Base-by-base conservation (phyloP, 2,797 vertebrate genomes). In the Pogoniulus pusillus region DNA sequence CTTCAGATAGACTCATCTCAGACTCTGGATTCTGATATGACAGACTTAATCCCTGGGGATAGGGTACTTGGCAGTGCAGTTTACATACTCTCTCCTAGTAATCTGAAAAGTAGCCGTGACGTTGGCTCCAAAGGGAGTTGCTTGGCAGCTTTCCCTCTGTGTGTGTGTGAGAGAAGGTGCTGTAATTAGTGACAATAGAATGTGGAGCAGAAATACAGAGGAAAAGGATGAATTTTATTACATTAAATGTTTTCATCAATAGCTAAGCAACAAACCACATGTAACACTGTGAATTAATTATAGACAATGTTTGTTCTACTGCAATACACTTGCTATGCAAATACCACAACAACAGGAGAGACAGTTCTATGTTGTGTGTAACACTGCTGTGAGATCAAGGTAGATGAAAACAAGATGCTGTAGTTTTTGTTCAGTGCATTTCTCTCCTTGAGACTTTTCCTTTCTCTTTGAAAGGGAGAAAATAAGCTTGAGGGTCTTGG, bases 241-340 rank as follows among this genome's bases (percentile, higher is more conserved):
- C 93, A 95, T 90, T 85, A 70, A 86, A 86, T 85, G 60, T 93
- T 96, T 92, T 89, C 66, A 91, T 93, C 91, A 78, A 73, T 41
- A 91, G 63, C 69, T 86, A 66, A 90, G 91, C 71, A 93, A n/a
- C 89, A 91, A 49, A 64, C 30, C 59, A 43, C 57, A 10, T 71
- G 87, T 65, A 87, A 82, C 65, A 53, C 51, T 41, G 63, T 79
- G 82, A 94, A 87, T 90, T 81, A 84, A 92, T 96, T 91, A 88
- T 27, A 26, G 55, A 45, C 82, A 64, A 29, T 39, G 54, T 89
- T 88, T 90, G 73, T 87, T 77, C 55, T 81, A 53, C 49, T 89
- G 51, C 65, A 75, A 5, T 49, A 23, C 2, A 2, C 45, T 87
- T 20, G 15, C 57, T 78, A 43, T 82, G 82, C 78, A 90, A 91